Evolutionary conservation across 2,888 invertebrate species (phyloP).

Genomic region (Drosophila antonietae): DNA sequence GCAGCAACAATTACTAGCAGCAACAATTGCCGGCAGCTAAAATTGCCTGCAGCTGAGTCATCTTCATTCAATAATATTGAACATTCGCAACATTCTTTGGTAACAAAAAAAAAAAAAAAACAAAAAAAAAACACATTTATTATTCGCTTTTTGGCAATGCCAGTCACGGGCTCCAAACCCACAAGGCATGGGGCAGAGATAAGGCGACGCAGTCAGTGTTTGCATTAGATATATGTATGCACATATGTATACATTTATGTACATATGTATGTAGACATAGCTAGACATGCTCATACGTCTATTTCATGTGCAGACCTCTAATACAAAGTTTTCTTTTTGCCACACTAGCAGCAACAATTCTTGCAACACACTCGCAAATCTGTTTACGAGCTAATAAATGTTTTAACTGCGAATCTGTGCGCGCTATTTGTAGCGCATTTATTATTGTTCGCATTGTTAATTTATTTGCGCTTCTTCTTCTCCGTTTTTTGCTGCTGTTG

Average conservation of each 20-base stretch:
- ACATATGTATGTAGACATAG: not conserved
- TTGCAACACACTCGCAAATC: constrained; percentile 49
- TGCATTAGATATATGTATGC: constrained; percentile 22
- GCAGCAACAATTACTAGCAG: constrained; percentile 6
- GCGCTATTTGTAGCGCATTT: constrained; percentile 32
- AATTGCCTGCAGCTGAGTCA: constrained; percentile 15
- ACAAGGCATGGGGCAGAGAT: constrained; percentile 31
- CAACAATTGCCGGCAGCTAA: constrained; percentile 4
- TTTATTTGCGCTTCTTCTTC: constrained; percentile 4
- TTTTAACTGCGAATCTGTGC: constrained; percentile 59
- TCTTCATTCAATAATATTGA: not conserved
- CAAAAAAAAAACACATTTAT: constrained; percentile 16
- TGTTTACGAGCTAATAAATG: constrained; percentile 69
- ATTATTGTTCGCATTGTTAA: constrained; percentile 20
- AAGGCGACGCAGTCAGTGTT: constrained; percentile 21
- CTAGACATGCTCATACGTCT: not conserved
- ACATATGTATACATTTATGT: not conserved
- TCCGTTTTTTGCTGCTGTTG: not conserved
- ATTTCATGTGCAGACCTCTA: not conserved
- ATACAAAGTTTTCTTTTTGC: not conserved
- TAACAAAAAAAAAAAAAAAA: constrained; percentile 27
- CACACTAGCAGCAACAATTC: constrained; percentile 6
- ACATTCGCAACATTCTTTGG: constrained; percentile 16
- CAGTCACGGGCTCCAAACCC: constrained; percentile 43
- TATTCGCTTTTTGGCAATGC: constrained; percentile 10